Conservation (phyloP, 2,797 vertebrate genomes). For the Sylvia borin region DNA sequence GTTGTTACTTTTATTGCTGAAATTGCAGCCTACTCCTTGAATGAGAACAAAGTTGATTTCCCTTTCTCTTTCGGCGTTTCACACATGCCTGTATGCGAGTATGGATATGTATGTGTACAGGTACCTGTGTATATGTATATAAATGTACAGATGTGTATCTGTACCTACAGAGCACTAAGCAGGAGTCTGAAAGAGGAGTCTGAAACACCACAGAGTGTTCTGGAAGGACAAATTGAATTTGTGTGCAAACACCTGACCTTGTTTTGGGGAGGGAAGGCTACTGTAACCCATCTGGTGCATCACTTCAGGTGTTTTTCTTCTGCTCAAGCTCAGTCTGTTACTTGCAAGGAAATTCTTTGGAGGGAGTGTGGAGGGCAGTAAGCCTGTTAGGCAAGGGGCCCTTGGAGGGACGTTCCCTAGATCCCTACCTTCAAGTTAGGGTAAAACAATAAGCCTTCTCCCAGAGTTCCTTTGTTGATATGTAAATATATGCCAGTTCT, state of each 20-base stretch:
- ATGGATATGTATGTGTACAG: not conserved
- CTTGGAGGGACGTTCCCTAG: not conserved
- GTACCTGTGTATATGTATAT: no score
- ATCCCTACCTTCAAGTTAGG: not conserved
- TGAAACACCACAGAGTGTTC: not conserved
- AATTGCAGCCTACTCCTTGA: not conserved
- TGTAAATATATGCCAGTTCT: not conserved
- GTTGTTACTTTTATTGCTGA: not conserved
- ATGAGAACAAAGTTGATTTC: not conserved
- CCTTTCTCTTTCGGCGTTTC: not conserved
- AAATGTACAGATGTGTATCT: no score
- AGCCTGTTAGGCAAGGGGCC: not conserved
- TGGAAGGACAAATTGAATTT: not conserved
- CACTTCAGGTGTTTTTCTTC: not conserved
- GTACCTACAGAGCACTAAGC: not conserved
- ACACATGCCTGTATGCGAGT: not conserved
- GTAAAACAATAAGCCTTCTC: not conserved
- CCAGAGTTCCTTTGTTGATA: not conserved
- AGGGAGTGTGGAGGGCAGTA: not conserved
- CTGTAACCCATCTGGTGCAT: not conserved
- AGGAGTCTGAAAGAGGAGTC: not conserved
- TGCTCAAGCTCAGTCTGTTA: not conserved
- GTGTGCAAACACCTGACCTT: not conserved
- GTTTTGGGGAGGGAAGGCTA: not conserved
- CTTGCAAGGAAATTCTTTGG: not conserved